Conservation (phyloP, 2,113 vertebrate genomes). For the Himantopus leucocephalus region DNA sequence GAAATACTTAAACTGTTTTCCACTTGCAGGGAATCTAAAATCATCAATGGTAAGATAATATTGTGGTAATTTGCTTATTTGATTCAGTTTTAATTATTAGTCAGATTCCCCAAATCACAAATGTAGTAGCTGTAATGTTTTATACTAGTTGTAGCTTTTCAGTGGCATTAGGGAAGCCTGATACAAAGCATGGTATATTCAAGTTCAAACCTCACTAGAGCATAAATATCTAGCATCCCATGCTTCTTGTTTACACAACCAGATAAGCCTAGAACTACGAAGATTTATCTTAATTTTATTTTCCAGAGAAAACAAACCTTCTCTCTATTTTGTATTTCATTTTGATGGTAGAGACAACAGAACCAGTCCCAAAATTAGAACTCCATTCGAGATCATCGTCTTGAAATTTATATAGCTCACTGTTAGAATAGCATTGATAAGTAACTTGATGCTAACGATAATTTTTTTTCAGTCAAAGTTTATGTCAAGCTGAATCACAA, state of each 20-base stretch:
- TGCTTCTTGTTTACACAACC: not conserved
- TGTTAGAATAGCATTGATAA: not conserved
- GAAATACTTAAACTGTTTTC: not conserved
- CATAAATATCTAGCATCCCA: not conserved
- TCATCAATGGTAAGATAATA: not conserved
- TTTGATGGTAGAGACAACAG: not conserved
- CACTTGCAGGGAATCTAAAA: not conserved
- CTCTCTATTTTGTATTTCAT: not conserved
- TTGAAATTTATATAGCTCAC: not conserved
- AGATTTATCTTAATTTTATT: not conserved
- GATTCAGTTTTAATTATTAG: not conserved
- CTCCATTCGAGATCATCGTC: not conserved
- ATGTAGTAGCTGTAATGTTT: not conserved
- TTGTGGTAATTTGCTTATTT: not conserved
- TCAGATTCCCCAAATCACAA: not conserved
- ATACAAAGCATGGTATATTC: not conserved
- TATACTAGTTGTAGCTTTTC: not conserved
- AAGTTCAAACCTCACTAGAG: not conserved
- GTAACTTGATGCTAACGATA: not conserved
- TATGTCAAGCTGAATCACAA: conserved; percentile 67
- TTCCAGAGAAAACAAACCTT: not conserved
- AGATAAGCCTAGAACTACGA: not conserved
- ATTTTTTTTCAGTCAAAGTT: conserved; percentile 67
- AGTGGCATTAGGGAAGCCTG: not conserved
- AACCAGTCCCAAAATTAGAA: not conserved